phyloP scores from a whole-genome alignment of 2,797 vertebrate species.

The Spinus olivaceus region DNA sequence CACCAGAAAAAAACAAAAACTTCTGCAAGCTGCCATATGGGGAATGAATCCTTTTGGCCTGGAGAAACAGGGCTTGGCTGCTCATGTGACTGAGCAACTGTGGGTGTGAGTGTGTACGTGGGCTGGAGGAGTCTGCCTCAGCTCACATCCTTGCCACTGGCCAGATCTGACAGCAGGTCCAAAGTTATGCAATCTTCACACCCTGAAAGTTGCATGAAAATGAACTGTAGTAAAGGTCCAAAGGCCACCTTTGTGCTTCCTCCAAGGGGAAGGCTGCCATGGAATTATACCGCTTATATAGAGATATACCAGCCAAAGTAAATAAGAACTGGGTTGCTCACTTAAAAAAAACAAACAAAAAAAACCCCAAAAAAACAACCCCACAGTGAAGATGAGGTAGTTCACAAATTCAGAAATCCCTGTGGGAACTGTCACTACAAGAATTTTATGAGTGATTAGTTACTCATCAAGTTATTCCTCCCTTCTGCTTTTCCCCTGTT shows the following conservation, averaged over 20 bases:
- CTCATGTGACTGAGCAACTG: neutral
- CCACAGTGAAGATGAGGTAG: neutral
- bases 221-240: neutral
- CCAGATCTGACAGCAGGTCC: neutral
- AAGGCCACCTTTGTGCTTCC: neutral
- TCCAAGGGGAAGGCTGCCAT: neutral
- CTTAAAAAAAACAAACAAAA: neutral
- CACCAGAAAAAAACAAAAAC: neutral
- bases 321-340: neutral
- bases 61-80: fast-evolving
- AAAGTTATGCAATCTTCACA: neutral
- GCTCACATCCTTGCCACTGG: neutral
- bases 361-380: neutral
- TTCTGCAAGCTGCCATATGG: neutral
- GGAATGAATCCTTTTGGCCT: neutral
- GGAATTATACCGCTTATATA: neutral
- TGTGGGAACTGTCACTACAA: neutral
- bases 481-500: neutral
- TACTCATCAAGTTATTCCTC: neutral
- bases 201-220: neutral
- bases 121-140: neutral
- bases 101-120: neutral
- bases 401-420: neutral
- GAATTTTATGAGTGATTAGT: constrained; percentile 28
- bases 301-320: neutral